These are phyloP conservation scores for Anthonomus grandis DNA, from an alignment of 1,140 invertebrate species.

Conservation along the genomic window DNA sequence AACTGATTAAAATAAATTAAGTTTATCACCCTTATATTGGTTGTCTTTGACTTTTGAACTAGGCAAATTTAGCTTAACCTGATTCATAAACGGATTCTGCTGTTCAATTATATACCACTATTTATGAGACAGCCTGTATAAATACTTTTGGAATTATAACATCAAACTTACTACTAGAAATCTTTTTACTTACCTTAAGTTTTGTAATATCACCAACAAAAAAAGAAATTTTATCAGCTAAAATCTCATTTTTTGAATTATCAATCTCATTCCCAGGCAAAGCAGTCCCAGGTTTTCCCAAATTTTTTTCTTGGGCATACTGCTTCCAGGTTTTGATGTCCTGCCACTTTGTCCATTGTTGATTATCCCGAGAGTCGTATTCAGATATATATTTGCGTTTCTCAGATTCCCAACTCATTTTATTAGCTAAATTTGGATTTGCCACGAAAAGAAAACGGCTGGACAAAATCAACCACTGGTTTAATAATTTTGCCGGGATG, in stretches of 20 bases:
- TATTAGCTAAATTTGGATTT: slow-evolving; percentile 4
- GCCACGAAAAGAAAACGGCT: slow-evolving; percentile 1
- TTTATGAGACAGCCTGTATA: too few relatives aligned
- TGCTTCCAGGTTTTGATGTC: slow-evolving; percentile 61
- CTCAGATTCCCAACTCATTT: slow-evolving; percentile 45
- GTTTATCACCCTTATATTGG: too few relatives aligned
- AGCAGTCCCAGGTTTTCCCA: slow-evolving; percentile 41
- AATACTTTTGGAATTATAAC: slow-evolving; percentile 12
- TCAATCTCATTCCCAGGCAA: slow-evolving; percentile 49
- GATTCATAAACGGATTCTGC: too few relatives aligned
- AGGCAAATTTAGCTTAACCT: too few relatives aligned
- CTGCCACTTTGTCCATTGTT: slow-evolving; percentile 52
- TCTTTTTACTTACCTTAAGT: slow-evolving; percentile 58
- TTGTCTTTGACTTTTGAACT: too few relatives aligned
- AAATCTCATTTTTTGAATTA: slow-evolving; percentile 45
- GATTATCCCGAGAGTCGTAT: slow-evolving; percentile 55
- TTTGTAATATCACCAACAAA: slow-evolving; percentile 83
- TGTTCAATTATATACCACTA: too few relatives aligned
- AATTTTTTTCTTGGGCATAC: slow-evolving; percentile 51
- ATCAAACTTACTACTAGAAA: slow-evolving; percentile 11
- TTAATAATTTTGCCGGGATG: slow-evolving; percentile 6
- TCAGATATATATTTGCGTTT: slow-evolving; percentile 57
- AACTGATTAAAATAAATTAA: background rate
- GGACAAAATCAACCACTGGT: slow-evolving; percentile 4
- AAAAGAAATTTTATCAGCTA: slow-evolving; percentile 64